Conservation (phyloP, 2,113 vertebrate species). For the Prunella fulvescens region DNA sequence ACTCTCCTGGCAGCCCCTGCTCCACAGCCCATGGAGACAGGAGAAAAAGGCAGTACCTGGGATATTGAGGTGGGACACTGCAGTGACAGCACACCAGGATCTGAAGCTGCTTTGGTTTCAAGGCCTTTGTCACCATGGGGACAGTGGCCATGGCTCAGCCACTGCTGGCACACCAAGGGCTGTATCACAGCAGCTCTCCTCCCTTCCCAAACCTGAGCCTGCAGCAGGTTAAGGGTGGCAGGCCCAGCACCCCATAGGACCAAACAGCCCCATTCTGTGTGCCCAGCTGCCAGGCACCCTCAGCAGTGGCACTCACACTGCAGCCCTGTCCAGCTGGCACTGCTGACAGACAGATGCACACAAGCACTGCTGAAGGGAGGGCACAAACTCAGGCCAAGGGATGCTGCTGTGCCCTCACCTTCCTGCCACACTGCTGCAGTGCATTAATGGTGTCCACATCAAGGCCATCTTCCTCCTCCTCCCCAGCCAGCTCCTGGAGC, state of each 20-base stretch:
- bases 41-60: background rate
- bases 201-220: background rate
- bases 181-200: background rate
- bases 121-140: background rate
- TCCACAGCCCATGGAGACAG: background rate
- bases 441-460: constrained; percentile 61
- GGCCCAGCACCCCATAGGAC: background rate
- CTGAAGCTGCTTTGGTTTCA: background rate
- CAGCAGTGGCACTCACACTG: background rate
- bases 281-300: background rate
- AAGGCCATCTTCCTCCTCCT: constrained; percentile 60
- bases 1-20: background rate
- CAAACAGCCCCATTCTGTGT: background rate
- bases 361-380: background rate
- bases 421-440: constrained; percentile 68
- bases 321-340: background rate
- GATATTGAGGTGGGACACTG: background rate
- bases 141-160: background rate
- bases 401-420: constrained; percentile 51
- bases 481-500: constrained; percentile 59
- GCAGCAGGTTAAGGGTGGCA: background rate
- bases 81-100: background rate
- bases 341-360: background rate
- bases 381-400: background rate
- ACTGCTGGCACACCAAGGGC: background rate